A percentile compares a stretch with the other conserved stretches of the same genome.
These are phyloP conservation scores for Bovichtus diacanthus DNA, from an alignment of 2,797 vertebrate genomes.

Conservation along the genomic window DNA sequence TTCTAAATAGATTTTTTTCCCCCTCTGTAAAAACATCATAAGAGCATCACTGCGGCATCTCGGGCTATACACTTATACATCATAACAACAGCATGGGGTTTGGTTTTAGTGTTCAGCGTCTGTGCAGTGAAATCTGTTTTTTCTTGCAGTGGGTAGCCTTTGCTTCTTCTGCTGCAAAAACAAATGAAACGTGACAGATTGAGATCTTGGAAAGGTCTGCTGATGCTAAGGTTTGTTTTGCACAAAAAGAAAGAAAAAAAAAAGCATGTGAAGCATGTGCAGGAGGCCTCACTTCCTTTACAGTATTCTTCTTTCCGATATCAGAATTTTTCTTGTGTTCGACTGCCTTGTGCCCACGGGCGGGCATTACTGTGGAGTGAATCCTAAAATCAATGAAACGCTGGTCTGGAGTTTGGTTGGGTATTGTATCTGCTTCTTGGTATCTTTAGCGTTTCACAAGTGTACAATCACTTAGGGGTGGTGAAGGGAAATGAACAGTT, in stretches of 20 bases:
- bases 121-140: constrained; percentile 50
- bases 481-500: constrained; percentile 53
- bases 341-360: constrained; percentile 43
- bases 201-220: constrained; percentile 42
- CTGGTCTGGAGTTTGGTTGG: constrained; percentile 48
- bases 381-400: constrained; percentile 61
- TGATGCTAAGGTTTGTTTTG: constrained; percentile 33
- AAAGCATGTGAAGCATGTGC: constrained; percentile 14
- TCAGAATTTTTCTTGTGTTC: constrained; percentile 10
- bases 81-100: constrained; percentile 41
- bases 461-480: constrained; percentile 51
- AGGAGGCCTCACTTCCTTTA: constrained; percentile 17
- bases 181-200: constrained; percentile 66
- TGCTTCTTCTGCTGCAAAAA: constrained; percentile 55
- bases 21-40: constrained; percentile 38
- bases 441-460: constrained; percentile 48
- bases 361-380: constrained; percentile 47
- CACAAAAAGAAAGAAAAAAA: constrained; percentile 18
- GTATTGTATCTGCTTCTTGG: constrained; percentile 51
- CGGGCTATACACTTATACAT: constrained; percentile 17
- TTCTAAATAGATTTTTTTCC: constrained; percentile 50
- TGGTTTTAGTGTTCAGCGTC: constrained; percentile 35
- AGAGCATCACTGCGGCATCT: constrained; percentile 19
- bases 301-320: constrained; percentile 16
- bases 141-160: constrained; percentile 42